These are phyloP conservation scores for Limnephilus rhombicus DNA, from an alignment of 2,888 invertebrate species.

Conservation along the genomic window DNA sequence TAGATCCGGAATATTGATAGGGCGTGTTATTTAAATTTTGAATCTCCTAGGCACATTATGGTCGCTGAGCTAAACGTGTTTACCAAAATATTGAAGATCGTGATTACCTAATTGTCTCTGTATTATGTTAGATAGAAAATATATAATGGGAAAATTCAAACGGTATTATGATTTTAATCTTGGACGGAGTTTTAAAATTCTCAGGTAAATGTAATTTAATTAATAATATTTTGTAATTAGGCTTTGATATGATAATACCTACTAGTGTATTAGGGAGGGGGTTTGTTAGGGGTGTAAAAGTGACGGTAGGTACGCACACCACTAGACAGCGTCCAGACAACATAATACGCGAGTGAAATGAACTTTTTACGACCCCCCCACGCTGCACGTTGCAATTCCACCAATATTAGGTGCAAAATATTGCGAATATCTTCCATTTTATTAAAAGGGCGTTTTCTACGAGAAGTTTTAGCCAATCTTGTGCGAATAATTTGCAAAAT, in stretches of 20 bases:
- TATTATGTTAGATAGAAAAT: conserved; percentile 15
- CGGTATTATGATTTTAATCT: not conserved
- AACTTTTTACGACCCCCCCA: conserved; percentile 40
- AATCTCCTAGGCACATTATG: conserved; percentile 55
- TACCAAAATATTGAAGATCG: conserved; percentile 37
- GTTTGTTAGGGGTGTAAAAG: not conserved
- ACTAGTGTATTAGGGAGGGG: not conserved
- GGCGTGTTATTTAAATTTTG: conserved; percentile 62
- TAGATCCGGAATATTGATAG: conserved; percentile 61
- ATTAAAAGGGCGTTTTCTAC: conserved; percentile 34
- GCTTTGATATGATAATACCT: not conserved
- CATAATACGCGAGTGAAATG: conserved; percentile 30
- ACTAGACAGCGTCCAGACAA: not conserved
- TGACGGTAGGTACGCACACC: not conserved
- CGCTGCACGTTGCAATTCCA: conserved; percentile 13
- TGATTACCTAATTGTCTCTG: conserved; percentile 11
- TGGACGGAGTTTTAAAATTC: not conserved
- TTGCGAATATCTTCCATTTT: conserved; percentile 43
- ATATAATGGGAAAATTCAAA: not conserved
- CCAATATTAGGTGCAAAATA: conserved; percentile 44
- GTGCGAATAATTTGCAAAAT: conserved; percentile 50
- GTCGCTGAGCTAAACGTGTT: conserved; percentile 47
- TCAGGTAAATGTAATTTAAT: not conserved
- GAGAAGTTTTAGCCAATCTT: conserved; percentile 45
- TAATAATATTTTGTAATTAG: not conserved